phyloP scores from a whole-genome alignment of 2,888 invertebrate genomes.

The Scotopteryx bipunctaria region DNA sequence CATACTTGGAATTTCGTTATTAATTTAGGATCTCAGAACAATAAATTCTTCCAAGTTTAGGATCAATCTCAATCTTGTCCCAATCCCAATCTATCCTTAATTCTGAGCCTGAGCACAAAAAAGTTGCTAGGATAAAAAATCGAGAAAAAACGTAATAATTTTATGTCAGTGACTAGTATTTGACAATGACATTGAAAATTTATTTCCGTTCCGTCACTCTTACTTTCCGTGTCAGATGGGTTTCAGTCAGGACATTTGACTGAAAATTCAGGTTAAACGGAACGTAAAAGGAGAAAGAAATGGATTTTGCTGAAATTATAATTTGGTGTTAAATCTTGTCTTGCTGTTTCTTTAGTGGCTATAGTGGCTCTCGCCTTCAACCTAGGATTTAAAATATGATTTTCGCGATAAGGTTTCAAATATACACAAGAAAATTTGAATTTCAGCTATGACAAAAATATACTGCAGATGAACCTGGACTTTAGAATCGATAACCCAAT shows the following conservation, averaged over 20 bases:
- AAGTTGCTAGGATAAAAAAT: too few species aligned
- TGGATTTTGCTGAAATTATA: neutral
- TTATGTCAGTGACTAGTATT: too few species aligned
- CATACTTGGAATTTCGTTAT: too few species aligned
- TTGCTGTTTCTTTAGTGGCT: neutral
- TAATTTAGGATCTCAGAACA: too few species aligned
- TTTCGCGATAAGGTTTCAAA: neutral
- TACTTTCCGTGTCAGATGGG: neutral
- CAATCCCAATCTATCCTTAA: too few species aligned
- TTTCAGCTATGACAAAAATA: slow-evolving; percentile 2
- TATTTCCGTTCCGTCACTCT: too few species aligned
- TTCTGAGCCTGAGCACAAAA: too few species aligned
- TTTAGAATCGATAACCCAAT: slow-evolving; percentile 77
- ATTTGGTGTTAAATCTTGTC: neutral
- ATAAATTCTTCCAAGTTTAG: too few species aligned
- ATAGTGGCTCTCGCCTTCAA: neutral
- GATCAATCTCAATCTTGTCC: too few species aligned
- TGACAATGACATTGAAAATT: too few species aligned
- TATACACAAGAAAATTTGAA: neutral
- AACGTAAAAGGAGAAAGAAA: neutral
- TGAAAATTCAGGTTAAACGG: neutral
- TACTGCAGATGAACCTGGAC: slow-evolving; percentile 61
- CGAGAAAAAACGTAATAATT: too few species aligned
- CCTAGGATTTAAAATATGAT: neutral
- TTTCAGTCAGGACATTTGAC: neutral